A percentile compares a stretch with the other conserved stretches of the same genome.
phyloP scores from a whole-genome alignment of 2,888 invertebrate genomes.

The Diarsia dahlii region DNA sequence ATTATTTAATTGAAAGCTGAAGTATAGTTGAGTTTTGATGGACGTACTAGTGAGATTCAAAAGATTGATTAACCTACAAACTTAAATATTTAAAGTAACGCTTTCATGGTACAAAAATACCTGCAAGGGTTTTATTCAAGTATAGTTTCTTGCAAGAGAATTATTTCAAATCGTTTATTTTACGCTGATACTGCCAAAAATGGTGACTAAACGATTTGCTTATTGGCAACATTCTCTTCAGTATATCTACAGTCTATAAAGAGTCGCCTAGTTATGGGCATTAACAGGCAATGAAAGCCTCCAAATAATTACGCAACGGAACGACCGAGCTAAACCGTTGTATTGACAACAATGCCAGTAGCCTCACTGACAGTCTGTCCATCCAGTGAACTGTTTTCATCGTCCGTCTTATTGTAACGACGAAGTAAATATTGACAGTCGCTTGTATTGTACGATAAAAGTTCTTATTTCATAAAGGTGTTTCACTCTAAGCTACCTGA shows the following conservation, averaged over 20 bases:
- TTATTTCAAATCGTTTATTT: neutral
- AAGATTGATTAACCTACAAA: neutral
- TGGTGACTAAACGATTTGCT: neutral
- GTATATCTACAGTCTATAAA: neutral
- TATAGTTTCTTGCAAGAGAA: neutral
- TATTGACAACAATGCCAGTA: conserved; percentile 28
- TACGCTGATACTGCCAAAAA: neutral
- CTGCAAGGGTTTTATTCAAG: neutral
- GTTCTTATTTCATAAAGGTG: neutral
- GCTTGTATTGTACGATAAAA: neutral
- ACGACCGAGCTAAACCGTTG: conserved; percentile 9
- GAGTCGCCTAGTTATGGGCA: too few species aligned
- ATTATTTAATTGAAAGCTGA: conserved; percentile 15
- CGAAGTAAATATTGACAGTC: conserved; percentile 26
- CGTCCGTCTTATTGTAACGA: conserved; percentile 17
- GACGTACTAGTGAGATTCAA: neutral
- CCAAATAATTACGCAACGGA: conserved; percentile 36
- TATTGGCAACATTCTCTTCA: neutral
- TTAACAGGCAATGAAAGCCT: conserved; percentile 12
- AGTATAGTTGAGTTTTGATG: neutral
- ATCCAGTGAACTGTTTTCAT: conserved; percentile 29
- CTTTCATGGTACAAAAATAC: neutral
- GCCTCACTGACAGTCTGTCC: conserved; percentile 25
- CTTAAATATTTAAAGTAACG: neutral
- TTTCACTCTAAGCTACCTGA: neutral